These are phyloP conservation scores for Noctua comes DNA, from an alignment of 2,888 invertebrate species.

Conservation along the genomic window DNA sequence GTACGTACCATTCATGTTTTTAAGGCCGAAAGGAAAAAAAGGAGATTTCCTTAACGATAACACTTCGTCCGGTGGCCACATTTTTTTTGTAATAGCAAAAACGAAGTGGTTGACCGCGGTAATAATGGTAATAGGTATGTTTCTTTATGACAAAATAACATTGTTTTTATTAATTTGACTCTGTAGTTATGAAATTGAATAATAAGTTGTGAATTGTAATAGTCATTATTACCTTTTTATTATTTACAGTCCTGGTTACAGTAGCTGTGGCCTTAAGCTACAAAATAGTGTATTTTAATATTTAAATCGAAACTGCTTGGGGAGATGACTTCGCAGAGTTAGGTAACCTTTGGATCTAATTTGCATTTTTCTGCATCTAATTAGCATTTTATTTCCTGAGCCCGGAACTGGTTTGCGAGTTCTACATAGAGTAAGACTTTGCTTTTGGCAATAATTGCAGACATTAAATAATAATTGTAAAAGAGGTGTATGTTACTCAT, in stretches of 20 bases:
- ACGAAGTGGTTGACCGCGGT: conserved; percentile 71
- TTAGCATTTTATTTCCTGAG: conserved; percentile 42
- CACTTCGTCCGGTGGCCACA: conserved; percentile 86
- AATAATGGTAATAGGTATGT: conserved; percentile 66
- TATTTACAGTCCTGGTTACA: conserved; percentile 16
- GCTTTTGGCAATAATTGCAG: neutral
- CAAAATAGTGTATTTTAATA: conserved; percentile 28
- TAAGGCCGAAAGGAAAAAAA: conserved; percentile 78
- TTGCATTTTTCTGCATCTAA: conserved; percentile 41
- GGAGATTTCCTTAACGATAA: conserved; percentile 88
- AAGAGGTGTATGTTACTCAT: neutral
- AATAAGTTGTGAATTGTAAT: conserved; percentile 28
- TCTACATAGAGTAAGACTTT: neutral
- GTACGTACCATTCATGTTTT: conserved; percentile 89
- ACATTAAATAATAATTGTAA: neutral
- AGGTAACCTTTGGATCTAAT: conserved; percentile 37
- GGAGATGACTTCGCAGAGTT: conserved; percentile 8
- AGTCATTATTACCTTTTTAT: conserved; percentile 26
- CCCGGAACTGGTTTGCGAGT: conserved; percentile 18
- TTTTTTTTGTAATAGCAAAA: conserved; percentile 76
- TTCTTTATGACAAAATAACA: conserved; percentile 58
- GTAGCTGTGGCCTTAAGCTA: neutral
- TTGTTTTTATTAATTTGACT: conserved; percentile 56
- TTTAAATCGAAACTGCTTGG: conserved; percentile 34
- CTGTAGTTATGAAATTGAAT: conserved; percentile 39